A percentile compares a stretch with the other conserved stretches of the same genome.
These are phyloP conservation scores for Synergus gifuensis DNA, from an alignment of 2,888 invertebrate species.

Conservation along the genomic window DNA sequence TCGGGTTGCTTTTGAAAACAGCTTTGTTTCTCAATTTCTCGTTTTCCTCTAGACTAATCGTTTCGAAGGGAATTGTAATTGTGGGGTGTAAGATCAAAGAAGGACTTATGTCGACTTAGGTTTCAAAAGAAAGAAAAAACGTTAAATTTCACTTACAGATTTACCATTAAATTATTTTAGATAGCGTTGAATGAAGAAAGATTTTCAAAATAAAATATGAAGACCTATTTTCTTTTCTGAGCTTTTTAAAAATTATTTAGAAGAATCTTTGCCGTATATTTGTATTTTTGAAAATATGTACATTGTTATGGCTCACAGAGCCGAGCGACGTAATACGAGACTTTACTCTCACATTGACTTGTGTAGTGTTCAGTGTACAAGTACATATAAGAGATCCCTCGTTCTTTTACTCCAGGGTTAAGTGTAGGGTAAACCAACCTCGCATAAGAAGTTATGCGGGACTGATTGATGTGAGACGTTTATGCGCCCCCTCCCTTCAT, in stretches of 20 bases:
- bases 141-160: not conserved
- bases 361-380: too few relatives aligned
- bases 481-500: slow-evolving; percentile 1
- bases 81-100: not conserved
- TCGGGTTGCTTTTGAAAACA: not conserved
- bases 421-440: not conserved
- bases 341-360: too few relatives aligned
- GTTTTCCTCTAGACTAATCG: slow-evolving; percentile 10
- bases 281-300: too few relatives aligned
- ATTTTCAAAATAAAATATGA: too few relatives aligned
- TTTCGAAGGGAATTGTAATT: not conserved
- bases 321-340: too few relatives aligned
- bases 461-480: slow-evolving; percentile 29
- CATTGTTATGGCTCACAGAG: too few relatives aligned
- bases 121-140: too few relatives aligned
- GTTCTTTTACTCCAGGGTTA: not conserved
- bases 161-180: slow-evolving; percentile 1
- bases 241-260: too few relatives aligned
- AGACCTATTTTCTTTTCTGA: too few relatives aligned
- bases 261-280: too few relatives aligned
- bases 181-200: too few relatives aligned
- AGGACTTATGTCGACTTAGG: too few relatives aligned
- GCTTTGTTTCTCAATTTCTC: slow-evolving; percentile 30
- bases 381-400: not conserved
- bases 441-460: slow-evolving; percentile 11